Base-by-base conservation (phyloP, 2,797 vertebrate species). In the Sebastolobus altivelis region DNA sequence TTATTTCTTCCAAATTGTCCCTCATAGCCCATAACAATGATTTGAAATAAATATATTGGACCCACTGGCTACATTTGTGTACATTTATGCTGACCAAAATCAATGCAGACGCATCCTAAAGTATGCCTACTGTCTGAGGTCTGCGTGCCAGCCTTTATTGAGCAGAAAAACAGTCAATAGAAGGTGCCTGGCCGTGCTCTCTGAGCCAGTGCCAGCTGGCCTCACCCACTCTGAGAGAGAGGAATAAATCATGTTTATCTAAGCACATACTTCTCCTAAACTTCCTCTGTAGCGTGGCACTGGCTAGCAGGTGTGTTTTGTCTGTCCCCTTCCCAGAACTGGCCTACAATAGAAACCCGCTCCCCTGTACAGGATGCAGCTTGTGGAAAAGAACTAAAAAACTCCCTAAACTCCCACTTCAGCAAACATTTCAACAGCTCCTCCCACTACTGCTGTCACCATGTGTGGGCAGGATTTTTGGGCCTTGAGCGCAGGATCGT, bases 221-320 rank as follows among this genome's bases (percentile, higher is more conserved):
- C 95, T 92, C 92, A 94, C 91, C 93, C 93, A 94, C 82, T 69
- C 79, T 54, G 22, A 75, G 74, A 54, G 76, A 75, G 88, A 81
- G 75, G 92, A 94, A 95, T 96, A 96, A 96, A 96, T 96, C 92
- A 93, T 97, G 96, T 97, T 97, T 97, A 96, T 96, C 96, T 94
- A 95, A 87, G 91, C 92, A 94, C 95, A 97, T 96, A 95, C 95
- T 96, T 97, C 95, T 96, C 75, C 92, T 88, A 91, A 94, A 96
- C 96, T 97, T 97, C 97, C 98, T 97, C 79, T 94, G 94, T 88
- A 95, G 96, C 93, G 91, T 95, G 96, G 96, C 96, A 96, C 95
- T 96, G 94, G 95, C 95, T 94, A 95, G 96, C 97, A 99, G 98
- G 97, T 99, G 97, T 93, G 95, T 96, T 97, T 94, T 96, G 95